Evolutionary conservation across 2,797 vertebrate genomes (phyloP).

Genomic region (Sebastes alutus): DNA sequence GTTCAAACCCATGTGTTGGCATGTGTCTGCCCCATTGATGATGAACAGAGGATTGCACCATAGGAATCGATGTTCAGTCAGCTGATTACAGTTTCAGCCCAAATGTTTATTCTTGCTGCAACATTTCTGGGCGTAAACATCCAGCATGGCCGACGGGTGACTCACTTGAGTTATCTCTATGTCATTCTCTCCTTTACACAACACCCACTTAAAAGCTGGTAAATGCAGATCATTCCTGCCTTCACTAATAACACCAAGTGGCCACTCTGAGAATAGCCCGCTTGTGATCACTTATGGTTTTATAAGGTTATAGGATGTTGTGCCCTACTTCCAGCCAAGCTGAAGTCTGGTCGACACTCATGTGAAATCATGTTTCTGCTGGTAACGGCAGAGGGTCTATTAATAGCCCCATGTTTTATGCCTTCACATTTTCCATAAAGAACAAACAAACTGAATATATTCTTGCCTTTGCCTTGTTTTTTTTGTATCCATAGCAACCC

Average conservation of each 20-base stretch:
- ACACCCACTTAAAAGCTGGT: constrained; percentile 72
- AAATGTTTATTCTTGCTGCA: constrained; percentile 29
- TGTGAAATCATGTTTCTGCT: constrained; percentile 45
- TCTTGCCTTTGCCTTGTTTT: constrained; percentile 24
- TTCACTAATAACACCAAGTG: constrained; percentile 34
- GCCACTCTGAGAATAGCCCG: constrained; percentile 30
- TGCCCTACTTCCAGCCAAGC: constrained; percentile 42
- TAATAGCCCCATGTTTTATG: constrained; percentile 58
- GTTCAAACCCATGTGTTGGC: not conserved
- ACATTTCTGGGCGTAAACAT: constrained; percentile 47
- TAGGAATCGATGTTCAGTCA: constrained; percentile 15
- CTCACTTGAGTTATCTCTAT: constrained; percentile 60
- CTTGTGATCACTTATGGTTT: constrained; percentile 22
- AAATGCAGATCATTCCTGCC: constrained; percentile 45
- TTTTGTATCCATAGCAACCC: constrained; percentile 75
- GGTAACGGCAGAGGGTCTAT: constrained; percentile 34
- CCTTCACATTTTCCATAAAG: constrained; percentile 48
- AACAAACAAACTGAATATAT: constrained; percentile 53
- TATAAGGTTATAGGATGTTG: constrained; percentile 30
- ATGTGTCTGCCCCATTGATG: not conserved
- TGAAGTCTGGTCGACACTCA: constrained; percentile 1
- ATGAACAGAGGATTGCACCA: not conserved
- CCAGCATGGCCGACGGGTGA: constrained; percentile 36
- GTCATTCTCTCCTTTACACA: constrained; percentile 60
- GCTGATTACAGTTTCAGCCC: constrained; percentile 6